Percentiles rank a stretch among this genome's conserved stretches.
Evolutionary conservation across 1,140 invertebrate species (phyloP).

Genomic region (Cyphomyrmex costatus): DNA sequence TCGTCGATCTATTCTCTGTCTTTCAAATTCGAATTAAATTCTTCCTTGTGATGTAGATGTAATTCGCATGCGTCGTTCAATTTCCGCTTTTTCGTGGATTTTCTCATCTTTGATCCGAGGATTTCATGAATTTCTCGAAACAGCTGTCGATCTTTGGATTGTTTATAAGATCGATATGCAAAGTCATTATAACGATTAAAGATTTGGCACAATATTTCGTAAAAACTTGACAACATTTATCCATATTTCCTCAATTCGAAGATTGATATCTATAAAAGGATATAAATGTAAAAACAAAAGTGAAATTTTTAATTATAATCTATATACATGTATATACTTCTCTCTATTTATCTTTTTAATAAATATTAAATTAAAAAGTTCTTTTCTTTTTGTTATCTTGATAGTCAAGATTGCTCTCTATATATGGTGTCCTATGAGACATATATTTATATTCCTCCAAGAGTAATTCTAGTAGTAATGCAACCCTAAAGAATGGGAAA

Average conservation of each 20-base stretch:
- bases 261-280: not conserved
- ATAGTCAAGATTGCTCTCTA: not conserved
- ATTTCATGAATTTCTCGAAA: slow-evolving; percentile 32
- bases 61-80: slow-evolving; percentile 11
- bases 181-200: slow-evolving; percentile 23
- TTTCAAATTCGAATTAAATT: slow-evolving; percentile 44
- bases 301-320: slow-evolving; percentile 14
- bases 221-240: slow-evolving; percentile 14
- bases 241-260: slow-evolving; percentile 27
- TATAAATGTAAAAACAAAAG: too few species aligned
- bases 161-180: not conserved
- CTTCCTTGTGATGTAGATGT: slow-evolving; percentile 7
- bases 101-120: slow-evolving; percentile 44
- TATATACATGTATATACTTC: not conserved
- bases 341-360: slow-evolving; percentile 10
- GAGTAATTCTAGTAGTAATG: not conserved
- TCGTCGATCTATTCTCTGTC: slow-evolving; percentile 40
- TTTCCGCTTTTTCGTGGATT: slow-evolving; percentile 27
- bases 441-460: not conserved
- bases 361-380: slow-evolving; percentile 15
- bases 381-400: not conserved
- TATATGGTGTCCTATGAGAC: not conserved
- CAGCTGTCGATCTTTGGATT: slow-evolving; percentile 1
- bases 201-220: slow-evolving; percentile 9
- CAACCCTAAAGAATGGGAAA: not conserved